Evolutionary conservation across 2,888 invertebrate species (phyloP).

Genomic region (Parnassius apollo): DNA sequence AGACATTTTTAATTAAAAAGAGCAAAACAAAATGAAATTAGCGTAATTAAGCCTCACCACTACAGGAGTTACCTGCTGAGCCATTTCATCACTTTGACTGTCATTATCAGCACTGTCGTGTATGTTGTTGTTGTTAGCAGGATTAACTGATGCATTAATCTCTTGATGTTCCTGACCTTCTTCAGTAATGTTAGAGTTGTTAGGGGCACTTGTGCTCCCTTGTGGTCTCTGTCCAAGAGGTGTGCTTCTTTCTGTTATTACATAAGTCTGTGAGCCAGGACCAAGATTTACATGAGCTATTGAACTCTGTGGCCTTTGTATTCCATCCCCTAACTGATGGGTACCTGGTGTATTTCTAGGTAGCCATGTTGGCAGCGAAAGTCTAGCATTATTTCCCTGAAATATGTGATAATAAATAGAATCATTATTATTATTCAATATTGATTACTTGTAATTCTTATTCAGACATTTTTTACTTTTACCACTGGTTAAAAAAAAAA

Average conservation of each 20-base stretch:
- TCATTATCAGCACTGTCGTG: conserved; percentile 72
- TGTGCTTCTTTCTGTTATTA: conserved; percentile 57
- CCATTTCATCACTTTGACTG: conserved; percentile 72
- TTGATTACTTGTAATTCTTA: no score
- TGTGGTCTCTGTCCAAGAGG: conserved; percentile 47
- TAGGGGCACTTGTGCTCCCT: conserved; percentile 54
- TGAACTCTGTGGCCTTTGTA: conserved; percentile 68
- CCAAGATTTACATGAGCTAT: conserved; percentile 66
- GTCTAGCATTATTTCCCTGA: conserved; percentile 69
- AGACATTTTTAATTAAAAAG: no score
- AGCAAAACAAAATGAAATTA: background rate
- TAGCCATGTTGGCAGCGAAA: conserved; percentile 70
- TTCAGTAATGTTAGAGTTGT: conserved; percentile 61
- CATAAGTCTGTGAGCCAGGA: conserved; percentile 54
- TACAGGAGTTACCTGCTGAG: conserved; percentile 57
- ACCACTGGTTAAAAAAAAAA: no score
- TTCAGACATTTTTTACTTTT: no score
- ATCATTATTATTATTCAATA: background rate
- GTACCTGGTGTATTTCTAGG: conserved; percentile 65
- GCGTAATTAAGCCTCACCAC: conserved; percentile 17
- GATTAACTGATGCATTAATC: conserved; percentile 69
- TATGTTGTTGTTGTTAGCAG: conserved; percentile 71
- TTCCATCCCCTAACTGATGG: conserved; percentile 54
- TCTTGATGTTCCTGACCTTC: conserved; percentile 55
- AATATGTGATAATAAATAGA: conserved; percentile 30